phyloP scores from a whole-genome alignment of 2,888 invertebrate species.

The Cheilosia grossa region DNA sequence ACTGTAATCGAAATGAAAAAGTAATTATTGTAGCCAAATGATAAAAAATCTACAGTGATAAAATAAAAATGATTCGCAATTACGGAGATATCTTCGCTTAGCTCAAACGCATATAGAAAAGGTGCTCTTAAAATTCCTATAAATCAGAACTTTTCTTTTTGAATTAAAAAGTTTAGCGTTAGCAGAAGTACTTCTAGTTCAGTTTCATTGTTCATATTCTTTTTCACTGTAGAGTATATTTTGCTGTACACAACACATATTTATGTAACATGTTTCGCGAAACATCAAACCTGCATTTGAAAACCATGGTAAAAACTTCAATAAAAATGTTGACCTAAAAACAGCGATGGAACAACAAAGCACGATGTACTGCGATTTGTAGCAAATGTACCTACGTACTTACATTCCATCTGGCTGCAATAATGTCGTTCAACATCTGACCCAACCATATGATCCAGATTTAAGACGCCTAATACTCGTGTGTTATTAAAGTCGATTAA shows the following conservation, averaged over 20 bases:
- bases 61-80: no score
- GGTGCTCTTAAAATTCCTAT: not conserved
- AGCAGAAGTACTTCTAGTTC: not conserved
- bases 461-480: not conserved
- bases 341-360: not conserved
- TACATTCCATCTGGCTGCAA: not conserved
- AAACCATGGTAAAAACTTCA: conserved; percentile 10
- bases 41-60: no score
- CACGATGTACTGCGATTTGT: not conserved
- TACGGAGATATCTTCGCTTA: no score
- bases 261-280: not conserved
- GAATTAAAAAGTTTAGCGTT: not conserved
- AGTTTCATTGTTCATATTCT: not conserved
- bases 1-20: not conserved
- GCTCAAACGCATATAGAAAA: no score
- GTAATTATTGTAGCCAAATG: no score
- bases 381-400: not conserved
- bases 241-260: not conserved
- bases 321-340: conserved; percentile 23
- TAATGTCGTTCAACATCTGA: conserved; percentile 9
- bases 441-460: conserved; percentile 3
- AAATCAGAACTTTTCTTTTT: not conserved
- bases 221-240: not conserved
- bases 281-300: conserved; percentile 2
- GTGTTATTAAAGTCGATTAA: conserved; percentile 3